These are phyloP conservation scores for Limnephilus lunatus DNA, from an alignment of 2,888 invertebrate species.

Conservation along the genomic window DNA sequence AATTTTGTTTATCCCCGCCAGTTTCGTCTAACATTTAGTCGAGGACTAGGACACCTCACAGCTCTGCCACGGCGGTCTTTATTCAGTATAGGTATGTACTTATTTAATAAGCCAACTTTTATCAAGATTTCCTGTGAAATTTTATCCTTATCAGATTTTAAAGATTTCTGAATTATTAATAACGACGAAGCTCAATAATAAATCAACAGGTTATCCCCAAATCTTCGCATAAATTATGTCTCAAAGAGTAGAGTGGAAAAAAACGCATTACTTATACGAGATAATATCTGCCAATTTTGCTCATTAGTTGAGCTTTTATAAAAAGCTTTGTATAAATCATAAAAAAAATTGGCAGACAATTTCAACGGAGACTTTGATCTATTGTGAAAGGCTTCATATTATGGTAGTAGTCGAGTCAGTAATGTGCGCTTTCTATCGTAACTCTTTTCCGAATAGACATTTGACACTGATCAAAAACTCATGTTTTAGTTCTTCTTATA, in stretches of 20 bases:
- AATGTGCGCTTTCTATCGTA: not conserved
- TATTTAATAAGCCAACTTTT: not conserved
- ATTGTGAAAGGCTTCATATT: not conserved
- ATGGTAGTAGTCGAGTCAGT: not conserved
- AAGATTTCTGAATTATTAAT: not conserved
- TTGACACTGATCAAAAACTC: not conserved
- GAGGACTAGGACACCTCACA: too few species aligned
- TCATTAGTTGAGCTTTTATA: not conserved
- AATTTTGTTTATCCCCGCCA: too few species aligned
- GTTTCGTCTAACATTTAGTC: too few species aligned
- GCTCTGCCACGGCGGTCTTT: too few species aligned
- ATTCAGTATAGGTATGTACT: not conserved
- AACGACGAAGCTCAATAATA: not conserved
- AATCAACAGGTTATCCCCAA: not conserved
- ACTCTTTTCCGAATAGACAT: not conserved
- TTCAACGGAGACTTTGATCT: not conserved
- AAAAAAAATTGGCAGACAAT: not conserved
- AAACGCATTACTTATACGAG: not conserved
- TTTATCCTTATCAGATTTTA: not conserved
- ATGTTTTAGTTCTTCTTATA: not conserved
- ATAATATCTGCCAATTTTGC: conserved; percentile 2
- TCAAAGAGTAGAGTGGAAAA: not conserved
- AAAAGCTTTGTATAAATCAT: conserved; percentile 10
- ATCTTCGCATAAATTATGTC: not conserved
- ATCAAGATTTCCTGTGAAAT: not conserved